Base-by-base conservation (phyloP, 2,888 invertebrate species). In the Linyphia triangularis region DNA sequence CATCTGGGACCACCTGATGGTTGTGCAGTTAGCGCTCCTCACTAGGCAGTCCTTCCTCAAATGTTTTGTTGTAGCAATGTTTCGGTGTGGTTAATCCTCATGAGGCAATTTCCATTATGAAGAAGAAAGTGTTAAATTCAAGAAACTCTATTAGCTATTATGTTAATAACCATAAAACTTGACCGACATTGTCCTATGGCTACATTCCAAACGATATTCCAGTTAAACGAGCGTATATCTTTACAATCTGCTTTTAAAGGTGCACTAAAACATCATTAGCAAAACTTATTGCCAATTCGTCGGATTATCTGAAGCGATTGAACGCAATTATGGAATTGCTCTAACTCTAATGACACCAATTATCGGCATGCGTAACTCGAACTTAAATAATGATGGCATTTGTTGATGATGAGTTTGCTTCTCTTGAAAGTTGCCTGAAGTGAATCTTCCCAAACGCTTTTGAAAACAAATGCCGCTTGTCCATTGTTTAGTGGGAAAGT, bases 281-380 rank as follows among this genome's bases (percentile, higher is more conserved):
- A 70, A 72, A 40, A 37, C 69, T 69, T 57, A 30, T 77, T n/a
- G 51, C 77, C 57, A 33, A 70, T n/a, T 43, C 59, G 70, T 63
- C 28, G 61, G 40, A 40, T 77, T 72, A 72, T 61, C 78, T 69
- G 40, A 28, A 70, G 78, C 78, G 61, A 77, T 78, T 78, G 78
- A 85, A 43, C 33, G 43, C 70, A 85, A 85, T 85, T 85, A 85
- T 69, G 70, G 72, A 85, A 85, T 85, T 78, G 78, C 77, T 78
- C 28, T 28, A 78, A 72, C 67, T 28, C 26, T 85, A 78, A 78
- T 85, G 78, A 78, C 70, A 51, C 57, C 28, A 30, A 65, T 7
- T 24, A 57, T 37, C 63, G 75, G 65, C 77, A 30, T 65, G 63
- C 65, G 65, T 51, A 73, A 73, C 63, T 84, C 10, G 10, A 67